These are phyloP conservation scores for Micropoecilia bifurca DNA, from an alignment of 2,797 vertebrate genomes.

Conservation along the genomic window DNA sequence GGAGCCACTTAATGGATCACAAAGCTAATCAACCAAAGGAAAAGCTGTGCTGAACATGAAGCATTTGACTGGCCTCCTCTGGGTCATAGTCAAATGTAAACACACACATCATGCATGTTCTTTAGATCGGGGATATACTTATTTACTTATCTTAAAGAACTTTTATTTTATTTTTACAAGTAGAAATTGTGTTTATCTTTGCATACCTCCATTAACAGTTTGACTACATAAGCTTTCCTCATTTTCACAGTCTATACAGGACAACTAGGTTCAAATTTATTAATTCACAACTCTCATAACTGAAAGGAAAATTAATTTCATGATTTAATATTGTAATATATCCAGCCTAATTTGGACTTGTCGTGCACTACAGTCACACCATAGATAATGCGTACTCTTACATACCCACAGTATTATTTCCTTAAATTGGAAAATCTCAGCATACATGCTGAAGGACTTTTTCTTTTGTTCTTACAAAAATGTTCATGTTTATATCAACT, in stretches of 20 bases:
- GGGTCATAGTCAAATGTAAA: slow-evolving; percentile 12
- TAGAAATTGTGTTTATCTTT: not conserved
- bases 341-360: not conserved
- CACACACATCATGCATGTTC: slow-evolving; percentile 3
- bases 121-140: not conserved
- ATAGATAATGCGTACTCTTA: not conserved
- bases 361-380: not conserved
- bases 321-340: not conserved
- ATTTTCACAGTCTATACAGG: not conserved
- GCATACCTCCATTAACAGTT: not conserved
- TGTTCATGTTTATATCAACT: not conserved
- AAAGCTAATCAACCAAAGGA: slow-evolving; percentile 77
- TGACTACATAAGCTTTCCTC: not conserved
- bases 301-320: not conserved
- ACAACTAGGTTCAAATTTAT: not conserved
- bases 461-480: not conserved
- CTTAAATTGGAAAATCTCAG: not conserved
- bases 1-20: slow-evolving; percentile 79
- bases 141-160: not conserved
- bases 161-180: not conserved
- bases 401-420: not conserved
- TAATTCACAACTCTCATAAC: not conserved
- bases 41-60: slow-evolving; percentile 57
- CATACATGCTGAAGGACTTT: not conserved
- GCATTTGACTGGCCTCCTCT: slow-evolving; percentile 46